These are phyloP conservation scores for Mormyrus lacerda DNA, from an alignment of 2,113 vertebrate species.

Conservation along the genomic window DNA sequence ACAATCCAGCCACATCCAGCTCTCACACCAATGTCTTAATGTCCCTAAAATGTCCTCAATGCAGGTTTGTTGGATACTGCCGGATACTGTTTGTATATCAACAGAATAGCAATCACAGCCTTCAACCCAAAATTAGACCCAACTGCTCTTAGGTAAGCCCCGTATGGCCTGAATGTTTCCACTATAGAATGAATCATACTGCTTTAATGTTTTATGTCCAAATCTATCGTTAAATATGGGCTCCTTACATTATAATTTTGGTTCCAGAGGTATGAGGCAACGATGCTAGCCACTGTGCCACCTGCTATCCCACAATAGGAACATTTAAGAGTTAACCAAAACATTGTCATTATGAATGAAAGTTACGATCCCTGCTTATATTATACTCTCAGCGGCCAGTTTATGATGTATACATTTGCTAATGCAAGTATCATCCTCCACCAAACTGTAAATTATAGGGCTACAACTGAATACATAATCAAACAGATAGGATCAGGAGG, in stretches of 20 bases:
- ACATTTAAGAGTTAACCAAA: not conserved
- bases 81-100: constrained; percentile 63
- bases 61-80: constrained; percentile 51
- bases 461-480: not conserved
- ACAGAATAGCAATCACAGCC: constrained; percentile 44
- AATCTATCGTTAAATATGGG: not conserved
- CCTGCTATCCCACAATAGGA: not conserved
- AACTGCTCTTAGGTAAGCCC: constrained; percentile 48
- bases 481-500: not conserved
- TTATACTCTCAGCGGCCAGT: not conserved
- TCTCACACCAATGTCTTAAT: constrained; percentile 26
- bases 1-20: constrained; percentile 17
- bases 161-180: not conserved
- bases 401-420: not conserved
- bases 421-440: not conserved
- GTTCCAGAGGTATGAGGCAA: not conserved
- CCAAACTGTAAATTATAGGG: not conserved
- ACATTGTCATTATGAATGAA: not conserved
- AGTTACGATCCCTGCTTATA: not conserved
- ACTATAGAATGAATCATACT: not conserved
- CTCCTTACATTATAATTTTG: not conserved
- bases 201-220: not conserved
- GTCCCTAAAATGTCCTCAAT: constrained; percentile 18
- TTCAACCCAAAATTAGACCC: constrained; percentile 30
- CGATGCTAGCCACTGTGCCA: not conserved